Base-by-base conservation (phyloP, 2,113 vertebrate genomes). In the Cisticola juncidis region DNA sequence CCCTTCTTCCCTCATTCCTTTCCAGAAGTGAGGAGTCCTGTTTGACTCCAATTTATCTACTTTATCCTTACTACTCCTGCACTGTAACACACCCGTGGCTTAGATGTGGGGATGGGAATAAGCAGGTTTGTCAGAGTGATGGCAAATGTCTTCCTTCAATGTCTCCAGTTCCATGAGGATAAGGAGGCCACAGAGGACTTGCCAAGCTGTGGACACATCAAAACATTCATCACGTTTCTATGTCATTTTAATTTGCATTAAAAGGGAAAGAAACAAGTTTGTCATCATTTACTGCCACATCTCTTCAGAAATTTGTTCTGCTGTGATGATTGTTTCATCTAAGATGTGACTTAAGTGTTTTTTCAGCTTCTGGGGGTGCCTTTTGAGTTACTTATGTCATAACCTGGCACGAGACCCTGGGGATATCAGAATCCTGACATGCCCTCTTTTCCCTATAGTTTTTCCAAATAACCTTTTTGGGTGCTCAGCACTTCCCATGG, bases 341-440 rank as follows among this genome's bases (percentile, higher is more conserved):
- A 53, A 85, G 12, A 19, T 40, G 23, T 31, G 12, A 14, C 48
- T 95, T 44, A 76, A 82, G 48, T 79, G 18, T 7, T 64, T 82
- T 71, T 61, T 76, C 33, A 45, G 9, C 28, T 91, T 69, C 44
- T 79, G 29, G 5, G 4, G 42, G 7, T 8, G 3, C 29, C 9
- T 66, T 84, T 35, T 53, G n/a, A 38, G 31, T 70, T 36, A n/a
- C 12, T 40, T 53, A 31, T n/a, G 74, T 33, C 33, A 42, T 58
- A 58, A 60, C 42, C 17, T 79, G 61, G 12, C 29, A 66, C 0
- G 0, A 66, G 36, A 54, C 6, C 5, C 25, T 13, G 6, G 44
- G 44, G 10, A 18, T 50, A 35, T 23, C 4, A 64, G 82, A 71
- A 58, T 45, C 25, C 42, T 45, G 22, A 31, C 13, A 5, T 53